Base-by-base conservation (phyloP, 2,888 invertebrate genomes). In the Metellina segmentata region DNA sequence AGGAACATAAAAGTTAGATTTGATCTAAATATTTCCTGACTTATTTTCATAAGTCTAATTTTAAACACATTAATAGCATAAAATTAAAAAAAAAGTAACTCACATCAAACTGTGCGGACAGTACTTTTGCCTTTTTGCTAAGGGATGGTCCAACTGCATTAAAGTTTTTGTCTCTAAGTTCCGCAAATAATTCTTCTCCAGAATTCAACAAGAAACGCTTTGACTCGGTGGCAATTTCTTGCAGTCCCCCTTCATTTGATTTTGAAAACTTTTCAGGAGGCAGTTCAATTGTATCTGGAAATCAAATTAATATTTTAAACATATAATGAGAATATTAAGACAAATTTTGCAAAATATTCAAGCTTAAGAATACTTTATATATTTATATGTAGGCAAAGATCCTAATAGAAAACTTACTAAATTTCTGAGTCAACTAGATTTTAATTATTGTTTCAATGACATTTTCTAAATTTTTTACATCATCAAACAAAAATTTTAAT, bases 111-210 rank as follows among this genome's bases (percentile, higher is more conserved):
- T 98, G 97, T 0, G 97, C 96, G 93, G 98, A 97, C 85, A 99
- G 97, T 7, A 97, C 96, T 94, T 97, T 98, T 0, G 98, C 98
- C 95, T 97, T 98, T 94, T 97, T 97, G 2, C 98, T 97, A 0
- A 99, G 95, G 16, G 97, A 96, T 71, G 97, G 96, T 6, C 98
- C 98, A 7, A 99, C 97, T 93, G 97, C 97, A 94, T 98, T 98
- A 94, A 99, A 99, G 95, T 98, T 98, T 94, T 97, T 98, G 94
- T 99, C 98, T 71, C 99, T 96, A 49, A 99, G 96, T 94, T 99
- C 98, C 0, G 97, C 96, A 95, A 97, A 99, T 13, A 99, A 95
- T 94, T 97, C 97, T 94, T 99, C 99, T 16, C 96, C 96, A 0
- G 99, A 99, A 95, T 98, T 98, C 81, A 99, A 96, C 93, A 97